Evolutionary conservation across 2,888 invertebrate species (phyloP).

Genomic region (Lasioglossum malachurum): DNA sequence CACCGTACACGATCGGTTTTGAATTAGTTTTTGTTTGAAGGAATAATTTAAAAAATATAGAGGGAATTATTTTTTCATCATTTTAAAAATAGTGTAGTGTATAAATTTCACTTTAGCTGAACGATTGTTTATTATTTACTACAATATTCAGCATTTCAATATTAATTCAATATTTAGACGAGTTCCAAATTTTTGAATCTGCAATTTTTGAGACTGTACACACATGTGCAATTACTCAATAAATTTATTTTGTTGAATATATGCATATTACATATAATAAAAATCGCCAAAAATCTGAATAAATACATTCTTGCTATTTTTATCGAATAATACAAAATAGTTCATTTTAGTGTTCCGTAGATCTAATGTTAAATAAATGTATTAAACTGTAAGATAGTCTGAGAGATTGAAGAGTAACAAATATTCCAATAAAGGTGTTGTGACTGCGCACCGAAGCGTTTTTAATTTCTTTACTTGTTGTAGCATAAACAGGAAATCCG

Average conservation of each 20-base stretch:
- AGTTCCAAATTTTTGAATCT: not conserved
- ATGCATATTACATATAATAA: not conserved
- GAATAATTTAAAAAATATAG: not conserved
- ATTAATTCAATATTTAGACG: not conserved
- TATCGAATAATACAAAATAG: not conserved
- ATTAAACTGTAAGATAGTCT: not conserved
- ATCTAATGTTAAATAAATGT: not conserved
- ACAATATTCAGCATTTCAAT: not conserved
- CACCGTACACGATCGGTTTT: not conserved
- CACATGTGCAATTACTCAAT: too few relatives aligned
- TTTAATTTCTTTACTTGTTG: not conserved
- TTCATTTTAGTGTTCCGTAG: not conserved
- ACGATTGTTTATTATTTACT: not conserved
- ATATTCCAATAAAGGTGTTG: not conserved
- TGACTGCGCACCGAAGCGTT: not conserved
- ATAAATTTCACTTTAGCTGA: not conserved
- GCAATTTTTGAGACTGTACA: too few relatives aligned
- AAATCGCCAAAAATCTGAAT: not conserved
- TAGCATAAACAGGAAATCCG: not conserved
- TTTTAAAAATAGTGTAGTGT: not conserved
- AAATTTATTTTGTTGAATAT: too few relatives aligned
- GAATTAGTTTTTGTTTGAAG: not conserved
- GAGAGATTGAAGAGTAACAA: not conserved
- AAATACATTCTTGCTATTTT: not conserved
- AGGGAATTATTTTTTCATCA: not conserved